These are phyloP conservation scores for Cydia fagiglandana DNA, from an alignment of 1,140 invertebrate species.

Conservation along the genomic window DNA sequence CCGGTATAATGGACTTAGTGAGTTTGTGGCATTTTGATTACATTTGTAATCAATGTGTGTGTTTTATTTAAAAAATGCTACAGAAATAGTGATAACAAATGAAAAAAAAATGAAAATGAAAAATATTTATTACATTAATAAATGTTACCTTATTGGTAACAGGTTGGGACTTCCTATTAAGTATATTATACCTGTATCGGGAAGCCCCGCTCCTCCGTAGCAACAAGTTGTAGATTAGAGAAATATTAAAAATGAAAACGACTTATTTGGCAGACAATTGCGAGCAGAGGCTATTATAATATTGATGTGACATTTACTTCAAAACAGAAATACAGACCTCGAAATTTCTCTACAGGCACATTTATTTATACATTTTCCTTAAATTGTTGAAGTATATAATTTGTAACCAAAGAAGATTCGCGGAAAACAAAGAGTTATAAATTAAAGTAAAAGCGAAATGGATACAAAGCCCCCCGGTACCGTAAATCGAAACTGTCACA, in stretches of 20 bases:
- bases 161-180: no score
- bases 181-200: no score
- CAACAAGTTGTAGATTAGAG: no score
- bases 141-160: no score
- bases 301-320: not conserved
- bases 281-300: no score
- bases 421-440: slow-evolving; percentile 39
- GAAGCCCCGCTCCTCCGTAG: no score
- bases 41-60: no score
- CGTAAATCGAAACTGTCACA: slow-evolving; percentile 46
- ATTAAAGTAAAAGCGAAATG: slow-evolving; percentile 41
- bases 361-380: not conserved
- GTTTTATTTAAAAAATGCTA: not conserved
- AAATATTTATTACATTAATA: no score
- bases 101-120: no score
- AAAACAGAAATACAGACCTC: not conserved
- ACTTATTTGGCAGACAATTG: no score
- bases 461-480: slow-evolving; percentile 13
- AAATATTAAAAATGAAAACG: no score
- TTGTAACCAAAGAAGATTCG: not conserved
- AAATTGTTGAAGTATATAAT: not conserved
- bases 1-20: not conserved
- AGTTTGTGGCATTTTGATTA: not conserved
- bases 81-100: no score
- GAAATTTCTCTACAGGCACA: not conserved